phyloP scores from a whole-genome alignment of 2,888 invertebrate genomes.

The Dermolepida albohirtum region DNA sequence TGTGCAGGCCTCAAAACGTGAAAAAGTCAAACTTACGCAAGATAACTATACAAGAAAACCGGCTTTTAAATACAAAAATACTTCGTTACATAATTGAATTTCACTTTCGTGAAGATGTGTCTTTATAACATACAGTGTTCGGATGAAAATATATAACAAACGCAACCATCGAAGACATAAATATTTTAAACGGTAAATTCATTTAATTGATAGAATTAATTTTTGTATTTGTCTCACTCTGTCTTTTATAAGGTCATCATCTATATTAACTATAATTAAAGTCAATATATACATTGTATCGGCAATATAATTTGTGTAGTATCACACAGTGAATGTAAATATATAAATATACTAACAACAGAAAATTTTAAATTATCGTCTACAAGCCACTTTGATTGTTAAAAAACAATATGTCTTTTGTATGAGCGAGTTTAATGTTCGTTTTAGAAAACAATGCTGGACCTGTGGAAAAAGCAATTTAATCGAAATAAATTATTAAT shows the following conservation, averaged over 20 bases:
- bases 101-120: constrained; percentile 21
- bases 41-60: neutral
- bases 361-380: neutral
- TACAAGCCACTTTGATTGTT: neutral
- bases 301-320: neutral
- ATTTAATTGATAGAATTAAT: constrained; percentile 36
- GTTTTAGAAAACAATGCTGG: constrained; percentile 49
- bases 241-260: constrained; percentile 8
- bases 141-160: neutral
- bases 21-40: too few species aligned
- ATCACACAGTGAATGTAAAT: neutral
- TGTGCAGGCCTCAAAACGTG: too few species aligned
- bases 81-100: constrained; percentile 20
- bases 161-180: neutral
- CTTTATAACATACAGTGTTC: too few species aligned
- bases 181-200: constrained; percentile 23
- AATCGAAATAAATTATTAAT: constrained; percentile 54
- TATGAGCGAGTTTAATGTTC: neutral
- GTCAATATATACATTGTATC: constrained; percentile 2
- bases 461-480: constrained; percentile 58
- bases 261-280: constrained; percentile 17
- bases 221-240: neutral
- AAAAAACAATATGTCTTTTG: constrained; percentile 7
- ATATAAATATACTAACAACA: too few species aligned
- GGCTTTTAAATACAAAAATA: neutral